Conservation (phyloP, 2,888 invertebrate species). For the Ectemnius cavifrons region DNA sequence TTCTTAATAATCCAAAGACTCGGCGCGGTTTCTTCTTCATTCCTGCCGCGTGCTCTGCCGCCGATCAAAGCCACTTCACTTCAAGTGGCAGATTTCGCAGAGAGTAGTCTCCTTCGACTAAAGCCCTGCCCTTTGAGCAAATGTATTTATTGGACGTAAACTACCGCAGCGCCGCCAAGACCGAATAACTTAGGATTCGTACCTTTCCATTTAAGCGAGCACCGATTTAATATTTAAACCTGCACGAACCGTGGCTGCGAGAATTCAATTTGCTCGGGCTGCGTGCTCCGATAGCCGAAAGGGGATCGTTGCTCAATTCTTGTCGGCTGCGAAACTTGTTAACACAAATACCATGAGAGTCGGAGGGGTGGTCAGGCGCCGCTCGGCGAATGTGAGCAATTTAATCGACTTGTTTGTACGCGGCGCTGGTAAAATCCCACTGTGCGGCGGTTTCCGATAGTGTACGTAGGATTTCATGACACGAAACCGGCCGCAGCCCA, state of each 20-base stretch:
- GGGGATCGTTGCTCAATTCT: conserved; percentile 31
- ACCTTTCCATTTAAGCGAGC: too few relatives aligned
- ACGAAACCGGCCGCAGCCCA: too few relatives aligned
- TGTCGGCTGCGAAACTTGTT: conserved; percentile 27
- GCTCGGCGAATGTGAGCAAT: conserved; percentile 22
- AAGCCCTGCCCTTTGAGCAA: too few relatives aligned
- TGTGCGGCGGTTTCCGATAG: conserved; percentile 19
- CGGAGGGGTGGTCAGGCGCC: too few relatives aligned
- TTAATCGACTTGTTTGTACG: conserved; percentile 36
- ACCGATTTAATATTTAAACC: conserved; percentile 42
- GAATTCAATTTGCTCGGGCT: conserved; percentile 33
- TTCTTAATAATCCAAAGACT: neutral
- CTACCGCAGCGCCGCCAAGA: too few relatives aligned
- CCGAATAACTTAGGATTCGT: too few relatives aligned
- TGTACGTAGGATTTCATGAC: conserved; percentile 4
- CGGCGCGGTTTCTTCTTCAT: too few relatives aligned
- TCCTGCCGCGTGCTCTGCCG: too few relatives aligned
- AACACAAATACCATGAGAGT: conserved; percentile 20
- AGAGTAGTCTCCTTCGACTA: too few relatives aligned
- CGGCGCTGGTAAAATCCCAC: conserved; percentile 28
- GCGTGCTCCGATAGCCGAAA: conserved; percentile 25
- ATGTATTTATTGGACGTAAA: too few relatives aligned
- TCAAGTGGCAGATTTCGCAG: too few relatives aligned
- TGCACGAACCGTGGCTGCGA: neutral
- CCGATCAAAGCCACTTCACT: too few relatives aligned